phyloP scores from a whole-genome alignment of 2,888 invertebrate genomes.

The Hecatera dysodea region DNA sequence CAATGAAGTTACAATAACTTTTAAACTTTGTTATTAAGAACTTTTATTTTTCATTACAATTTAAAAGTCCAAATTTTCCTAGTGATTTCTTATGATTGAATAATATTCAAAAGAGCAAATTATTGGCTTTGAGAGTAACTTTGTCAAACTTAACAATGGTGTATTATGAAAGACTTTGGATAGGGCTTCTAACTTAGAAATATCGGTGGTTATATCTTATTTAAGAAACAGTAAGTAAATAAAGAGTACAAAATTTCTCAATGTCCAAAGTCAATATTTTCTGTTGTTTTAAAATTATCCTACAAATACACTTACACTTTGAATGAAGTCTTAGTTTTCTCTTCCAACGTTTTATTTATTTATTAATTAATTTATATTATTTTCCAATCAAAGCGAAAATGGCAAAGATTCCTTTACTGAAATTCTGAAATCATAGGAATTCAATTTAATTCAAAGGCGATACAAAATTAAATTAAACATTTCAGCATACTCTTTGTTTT shows the following conservation, averaged over 20 bases:
- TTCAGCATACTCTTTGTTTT: neutral
- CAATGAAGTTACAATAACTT: conserved; percentile 25
- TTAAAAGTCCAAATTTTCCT: neutral
- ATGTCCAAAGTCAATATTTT: too few species aligned
- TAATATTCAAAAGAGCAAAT: conserved; percentile 10
- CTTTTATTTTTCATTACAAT: conserved; percentile 31
- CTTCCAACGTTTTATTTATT: neutral
- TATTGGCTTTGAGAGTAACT: conserved; percentile 14
- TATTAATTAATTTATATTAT: neutral
- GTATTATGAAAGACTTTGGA: conserved; percentile 1
- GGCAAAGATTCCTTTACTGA: neutral
- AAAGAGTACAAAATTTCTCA: too few species aligned
- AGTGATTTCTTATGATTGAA: conserved; percentile 22
- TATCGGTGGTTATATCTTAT: too few species aligned
- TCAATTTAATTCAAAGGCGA: neutral
- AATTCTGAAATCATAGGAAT: too few species aligned
- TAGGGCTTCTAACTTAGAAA: neutral
- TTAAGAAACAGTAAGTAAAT: too few species aligned
- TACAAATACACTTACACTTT: neutral
- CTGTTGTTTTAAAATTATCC: neutral
- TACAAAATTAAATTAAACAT: neutral
- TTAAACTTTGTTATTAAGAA: conserved; percentile 13
- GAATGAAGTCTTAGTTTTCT: neutral
- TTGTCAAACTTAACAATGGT: conserved; percentile 18
- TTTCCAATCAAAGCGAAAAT: neutral